Evolutionary conservation across 2,113 vertebrate species (phyloP), one percentile per base, ranked within the genome.

Genomic region (Grammomys surdaster): DNA sequence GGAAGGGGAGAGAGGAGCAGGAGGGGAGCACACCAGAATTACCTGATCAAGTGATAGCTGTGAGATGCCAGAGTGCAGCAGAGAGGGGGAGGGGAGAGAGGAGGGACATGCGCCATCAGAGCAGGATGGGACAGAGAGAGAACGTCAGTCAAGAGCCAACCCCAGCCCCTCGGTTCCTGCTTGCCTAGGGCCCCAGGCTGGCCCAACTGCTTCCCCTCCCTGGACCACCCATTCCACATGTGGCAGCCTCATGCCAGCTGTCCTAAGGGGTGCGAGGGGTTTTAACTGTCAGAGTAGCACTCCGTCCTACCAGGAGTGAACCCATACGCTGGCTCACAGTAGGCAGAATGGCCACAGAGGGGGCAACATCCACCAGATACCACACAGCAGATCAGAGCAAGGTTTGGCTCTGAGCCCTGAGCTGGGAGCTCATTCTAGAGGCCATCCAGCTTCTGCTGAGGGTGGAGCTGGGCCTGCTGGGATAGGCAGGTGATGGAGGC

Each of bases 21-120:
- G 97, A 98, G 97, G 97, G 97, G 98, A 98, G 97, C 96, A 98
- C 98, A 98, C 97, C 97, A 97, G 98, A 98, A 99, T 99, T 99
- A 99, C 99, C 99, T 99, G 99, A 99, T 99, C 98, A 99, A 98
- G 99, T 99, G 99, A 99, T 99, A 99, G 99, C 99, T 99, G 99
- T 99, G 99, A 99, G 98, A 99, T 98, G 99, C 99, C 99, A 99
- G 98, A 98, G 98, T 99, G 99, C 99, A 99, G 99, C 98, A 98
- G 98, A 99, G 98, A 96, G 92, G 73, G 95, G 91, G n/a, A 46
- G 67, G 92, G 51, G 98, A 98, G 96, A 98, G 97, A 98, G 98
- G 98, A 98, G 99, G 99, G 98, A 99, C 99, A 99, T 99, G 99
- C 99, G 99, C 98, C 98, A 98, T 98, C 98, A 99, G 98, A 99